phyloP scores from a whole-genome alignment of 2,888 invertebrate genomes.

The Cheilosia impressa region DNA sequence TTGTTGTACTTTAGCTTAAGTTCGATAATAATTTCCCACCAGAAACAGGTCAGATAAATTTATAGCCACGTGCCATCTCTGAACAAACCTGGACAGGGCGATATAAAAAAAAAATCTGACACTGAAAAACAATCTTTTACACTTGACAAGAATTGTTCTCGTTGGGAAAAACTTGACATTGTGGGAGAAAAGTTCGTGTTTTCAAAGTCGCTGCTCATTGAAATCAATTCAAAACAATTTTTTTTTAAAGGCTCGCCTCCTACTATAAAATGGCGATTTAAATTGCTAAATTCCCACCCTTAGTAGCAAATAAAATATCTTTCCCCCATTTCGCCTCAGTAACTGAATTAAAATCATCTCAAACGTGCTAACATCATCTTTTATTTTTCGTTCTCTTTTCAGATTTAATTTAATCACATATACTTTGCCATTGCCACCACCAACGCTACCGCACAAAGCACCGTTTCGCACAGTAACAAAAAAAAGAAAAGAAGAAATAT shows the following conservation, averaged over 20 bases:
- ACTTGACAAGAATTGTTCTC: too few relatives aligned
- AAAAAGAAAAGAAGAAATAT: not conserved
- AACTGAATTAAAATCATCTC: not conserved
- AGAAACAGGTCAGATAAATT: too few relatives aligned
- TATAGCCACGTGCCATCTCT: too few relatives aligned
- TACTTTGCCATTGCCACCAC: slow-evolving; percentile 36
- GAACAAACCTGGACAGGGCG: too few relatives aligned
- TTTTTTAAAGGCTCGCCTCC: not conserved
- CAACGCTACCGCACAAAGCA: slow-evolving; percentile 6
- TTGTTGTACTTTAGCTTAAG: too few relatives aligned
- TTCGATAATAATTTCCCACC: too few relatives aligned
- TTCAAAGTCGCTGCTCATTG: not conserved
- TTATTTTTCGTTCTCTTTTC: slow-evolving; percentile 29
- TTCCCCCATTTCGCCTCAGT: not conserved
- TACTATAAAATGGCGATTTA: not conserved
- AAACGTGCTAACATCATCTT: not conserved
- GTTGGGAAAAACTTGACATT: not conserved
- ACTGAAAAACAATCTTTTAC: too few relatives aligned
- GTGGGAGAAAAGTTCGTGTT: not conserved
- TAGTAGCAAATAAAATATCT: not conserved
- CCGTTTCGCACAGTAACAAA: slow-evolving; percentile 2
- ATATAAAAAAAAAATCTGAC: too few relatives aligned
- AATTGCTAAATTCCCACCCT: not conserved
- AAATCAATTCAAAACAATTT: too few relatives aligned
- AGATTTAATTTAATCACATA: slow-evolving; percentile 18